These are phyloP conservation scores for Microctonus brassicae DNA, from an alignment of 2,888 invertebrate genomes.

Conservation along the genomic window DNA sequence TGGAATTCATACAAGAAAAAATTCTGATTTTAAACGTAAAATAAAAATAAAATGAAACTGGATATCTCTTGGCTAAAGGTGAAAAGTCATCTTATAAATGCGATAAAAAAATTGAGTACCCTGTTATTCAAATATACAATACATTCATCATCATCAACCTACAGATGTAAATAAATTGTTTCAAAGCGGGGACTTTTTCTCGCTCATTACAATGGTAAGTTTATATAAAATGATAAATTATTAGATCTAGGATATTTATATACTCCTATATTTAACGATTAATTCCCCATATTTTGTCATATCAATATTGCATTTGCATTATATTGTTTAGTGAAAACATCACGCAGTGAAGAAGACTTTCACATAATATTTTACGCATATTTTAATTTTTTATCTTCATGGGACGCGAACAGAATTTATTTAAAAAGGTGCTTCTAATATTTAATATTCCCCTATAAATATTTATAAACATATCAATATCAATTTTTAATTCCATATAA, in stretches of 20 bases:
- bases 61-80: slow-evolving; percentile 49
- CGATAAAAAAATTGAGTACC: slow-evolving; percentile 55
- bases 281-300: background rate
- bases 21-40: background rate
- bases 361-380: background rate
- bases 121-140: slow-evolving; percentile 49
- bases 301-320: background rate
- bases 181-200: slow-evolving; percentile 50
- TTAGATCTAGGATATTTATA: background rate
- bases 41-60: background rate
- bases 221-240: background rate
- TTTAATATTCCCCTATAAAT: too few species aligned
- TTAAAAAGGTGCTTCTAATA: background rate
- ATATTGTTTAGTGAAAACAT: background rate
- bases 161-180: slow-evolving; percentile 54
- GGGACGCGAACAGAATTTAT: background rate
- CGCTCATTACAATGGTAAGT: slow-evolving; percentile 24
- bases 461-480: background rate
- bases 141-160: slow-evolving; percentile 27
- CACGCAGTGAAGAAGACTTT: background rate
- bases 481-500: background rate
- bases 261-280: background rate
- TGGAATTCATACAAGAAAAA: background rate
- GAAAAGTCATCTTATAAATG: slow-evolving; percentile 56
- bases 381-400: background rate